A percentile compares a stretch with the other conserved stretches of the same genome.
These are phyloP conservation scores for Leptonema lineaticorne DNA, from an alignment of 1,140 invertebrate genomes.

Conservation along the genomic window DNA sequence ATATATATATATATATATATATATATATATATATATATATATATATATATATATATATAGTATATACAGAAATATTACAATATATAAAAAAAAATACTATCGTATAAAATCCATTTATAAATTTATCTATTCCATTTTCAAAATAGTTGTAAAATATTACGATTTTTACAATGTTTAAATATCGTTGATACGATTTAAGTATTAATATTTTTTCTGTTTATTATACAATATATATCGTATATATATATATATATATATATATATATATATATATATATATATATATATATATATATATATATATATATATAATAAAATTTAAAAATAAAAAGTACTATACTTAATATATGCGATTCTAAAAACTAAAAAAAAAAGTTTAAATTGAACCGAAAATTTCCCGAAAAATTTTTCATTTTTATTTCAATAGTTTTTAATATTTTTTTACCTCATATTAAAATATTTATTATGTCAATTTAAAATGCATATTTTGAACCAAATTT, in stretches of 20 bases:
- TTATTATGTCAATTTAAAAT: no score
- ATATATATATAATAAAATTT: no score
- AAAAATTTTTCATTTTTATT: background rate
- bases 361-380: background rate
- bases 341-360: no score
- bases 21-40: no score
- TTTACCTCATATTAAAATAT: background rate
- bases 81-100: no score
- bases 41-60: no score
- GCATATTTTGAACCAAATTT: no score
- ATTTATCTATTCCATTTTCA: background rate
- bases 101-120: no score
- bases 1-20: no score
- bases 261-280: background rate
- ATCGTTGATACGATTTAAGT: no score
- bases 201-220: background rate
- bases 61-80: no score
- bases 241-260: background rate
- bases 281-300: background rate
- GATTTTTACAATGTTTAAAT: background rate
- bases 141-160: slow-evolving; percentile 10
- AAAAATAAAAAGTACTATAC: no score
- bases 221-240: background rate
- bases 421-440: background rate
- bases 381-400: background rate